Percentiles rank a stretch among this genome's conserved stretches.
These are phyloP conservation scores for Cladorhizidae sp. DNA, from an alignment of 37 sponge, comb jelly and placozoan species.

Conservation along the genomic window DNA sequence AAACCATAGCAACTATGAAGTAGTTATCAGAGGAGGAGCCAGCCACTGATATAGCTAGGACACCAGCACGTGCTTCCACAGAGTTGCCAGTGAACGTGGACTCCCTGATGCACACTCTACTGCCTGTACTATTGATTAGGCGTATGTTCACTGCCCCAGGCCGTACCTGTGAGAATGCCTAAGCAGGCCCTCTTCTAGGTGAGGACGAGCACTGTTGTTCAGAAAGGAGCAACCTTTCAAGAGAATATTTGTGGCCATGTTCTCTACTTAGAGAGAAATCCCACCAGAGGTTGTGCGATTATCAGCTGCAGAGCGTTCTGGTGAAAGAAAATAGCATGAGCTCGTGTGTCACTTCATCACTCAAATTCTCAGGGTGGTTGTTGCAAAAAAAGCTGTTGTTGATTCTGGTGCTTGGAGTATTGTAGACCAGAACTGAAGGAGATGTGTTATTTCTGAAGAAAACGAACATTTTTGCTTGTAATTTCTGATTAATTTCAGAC, in stretches of 20 bases:
- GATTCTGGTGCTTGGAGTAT: slow-evolving; percentile 13
- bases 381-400: slow-evolving; percentile 6
- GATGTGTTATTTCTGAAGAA: slow-evolving; percentile 22
- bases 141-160: slow-evolving; percentile 59
- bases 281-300: slow-evolving; percentile 54
- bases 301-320: background rate
- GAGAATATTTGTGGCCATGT: background rate
- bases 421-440: slow-evolving; percentile 29
- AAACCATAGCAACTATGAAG: slow-evolving; percentile 15
- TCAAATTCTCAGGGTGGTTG: slow-evolving; percentile 13
- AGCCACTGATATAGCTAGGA: slow-evolving; percentile 35
- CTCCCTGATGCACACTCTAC: slow-evolving; percentile 29
- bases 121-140: slow-evolving; percentile 2
- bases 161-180: slow-evolving; percentile 13
- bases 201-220: slow-evolving; percentile 28
- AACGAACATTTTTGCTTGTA: background rate
- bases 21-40: background rate
- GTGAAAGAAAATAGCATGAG: slow-evolving; percentile 19
- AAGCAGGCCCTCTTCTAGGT: slow-evolving; percentile 3
- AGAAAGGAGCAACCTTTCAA: slow-evolving; percentile 19
- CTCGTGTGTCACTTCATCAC: background rate
- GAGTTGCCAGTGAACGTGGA: slow-evolving; percentile 39
- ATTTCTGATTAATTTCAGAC: background rate
- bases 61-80: slow-evolving; percentile 63
- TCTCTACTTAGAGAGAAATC: slow-evolving; percentile 32